Base-by-base conservation (phyloP, 1,140 invertebrate genomes). In the Caenorhabditis tropicalis region DNA sequence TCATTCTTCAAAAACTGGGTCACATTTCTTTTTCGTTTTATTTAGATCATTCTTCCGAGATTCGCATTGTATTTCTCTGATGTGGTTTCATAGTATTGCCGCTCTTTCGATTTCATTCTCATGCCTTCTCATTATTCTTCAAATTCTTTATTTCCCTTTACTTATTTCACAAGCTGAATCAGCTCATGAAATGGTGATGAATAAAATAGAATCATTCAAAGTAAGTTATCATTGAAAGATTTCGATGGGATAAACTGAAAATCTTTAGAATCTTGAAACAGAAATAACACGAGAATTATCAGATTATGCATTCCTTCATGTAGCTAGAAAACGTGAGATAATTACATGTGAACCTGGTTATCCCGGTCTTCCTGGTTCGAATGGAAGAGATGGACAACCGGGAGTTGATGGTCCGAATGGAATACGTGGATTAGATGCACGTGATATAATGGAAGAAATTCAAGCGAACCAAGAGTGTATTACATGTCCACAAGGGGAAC, bases 361-460 rank as follows among this genome's bases (percentile, higher is more conserved):
- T 24, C 65, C 65, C 0, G 65, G 65, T 74, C 36, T 74, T 43
- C 65, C 65, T 33, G 65, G 65, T 43, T 16, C 65, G n/a, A 74
- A 74, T 46, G 65, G 65, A 15, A 33, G 65, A 21, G 65, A 74
- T 74, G 65, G 65, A 27, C 36, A 74, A 31, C 36, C 65, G 0
- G 65, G 65, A 39, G 43, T 15, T 10, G 65, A 74, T 12, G 65
- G 65, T 43, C 36, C 36, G 24, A 74, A 74, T 74, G 65, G 65
- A 74, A 74, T 74, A 24, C 65, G 65, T 24, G 65, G 65, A 39
- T 43, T 43, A 15, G 65, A 74, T 43, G 65, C 65, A 19, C 65
- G 65, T 43, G 65, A 74, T 46, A 74, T 74, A 49, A 81, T 81
- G 27, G 79, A 81, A 31, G 79, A 81, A 15, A 81, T 81, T 36